phyloP scores from a whole-genome alignment of 2,113 vertebrate species.

The Upupa epops region DNA sequence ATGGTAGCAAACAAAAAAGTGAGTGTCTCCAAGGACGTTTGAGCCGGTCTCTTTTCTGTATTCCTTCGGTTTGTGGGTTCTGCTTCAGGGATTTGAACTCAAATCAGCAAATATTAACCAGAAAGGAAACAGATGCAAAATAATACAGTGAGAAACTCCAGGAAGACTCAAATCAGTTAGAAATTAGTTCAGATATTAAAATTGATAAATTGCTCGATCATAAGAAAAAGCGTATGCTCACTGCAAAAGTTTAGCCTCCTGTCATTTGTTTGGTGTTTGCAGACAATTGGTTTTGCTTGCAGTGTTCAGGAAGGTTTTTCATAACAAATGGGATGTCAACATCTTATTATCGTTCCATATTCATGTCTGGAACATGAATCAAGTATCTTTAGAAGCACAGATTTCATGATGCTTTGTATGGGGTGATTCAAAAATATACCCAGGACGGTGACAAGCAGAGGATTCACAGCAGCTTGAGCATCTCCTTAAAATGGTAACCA shows the following conservation, averaged over 20 bases:
- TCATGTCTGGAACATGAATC: not conserved
- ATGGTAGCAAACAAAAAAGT: conserved; percentile 93
- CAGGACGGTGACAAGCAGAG: not conserved
- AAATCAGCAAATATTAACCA: conserved; percentile 78
- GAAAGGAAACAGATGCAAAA: conserved; percentile 62
- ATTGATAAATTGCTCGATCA: not conserved
- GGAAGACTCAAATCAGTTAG: conserved; percentile 17
- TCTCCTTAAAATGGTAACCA: not conserved
- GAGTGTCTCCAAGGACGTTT: conserved; percentile 90
- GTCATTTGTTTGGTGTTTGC: not conserved
- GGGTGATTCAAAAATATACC: not conserved
- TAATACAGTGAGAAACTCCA: conserved; percentile 45
- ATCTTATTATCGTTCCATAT: not conserved
- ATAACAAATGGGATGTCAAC: not conserved
- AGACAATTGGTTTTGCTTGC: not conserved
- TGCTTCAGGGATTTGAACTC: conserved; percentile 72
- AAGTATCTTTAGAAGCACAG: not conserved
- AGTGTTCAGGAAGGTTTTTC: not conserved
- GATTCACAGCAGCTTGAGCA: not conserved
- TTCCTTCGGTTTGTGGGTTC: conserved; percentile 78
- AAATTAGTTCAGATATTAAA: conserved; percentile 19
- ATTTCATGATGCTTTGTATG: not conserved
- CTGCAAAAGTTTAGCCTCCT: not conserved
- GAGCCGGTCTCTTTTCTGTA: conserved; percentile 67
- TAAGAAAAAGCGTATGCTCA: not conserved